Percentiles rank a stretch among this genome's conserved stretches.
Conservation (phyloP, 2,113 vertebrate species). For the Stomatorhinus ivindoensis region DNA sequence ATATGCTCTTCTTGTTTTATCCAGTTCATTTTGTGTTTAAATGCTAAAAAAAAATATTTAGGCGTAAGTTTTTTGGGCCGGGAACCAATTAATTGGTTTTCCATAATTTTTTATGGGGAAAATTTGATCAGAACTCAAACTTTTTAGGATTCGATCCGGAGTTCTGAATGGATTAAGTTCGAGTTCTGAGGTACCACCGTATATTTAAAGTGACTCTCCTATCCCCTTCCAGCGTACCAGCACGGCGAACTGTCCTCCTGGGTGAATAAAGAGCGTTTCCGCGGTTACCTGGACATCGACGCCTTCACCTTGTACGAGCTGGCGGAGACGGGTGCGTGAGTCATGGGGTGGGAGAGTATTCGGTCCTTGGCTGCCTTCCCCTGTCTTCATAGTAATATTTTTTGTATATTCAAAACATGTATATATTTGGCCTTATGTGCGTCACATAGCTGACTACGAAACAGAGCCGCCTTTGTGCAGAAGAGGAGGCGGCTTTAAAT, state of each 20-base stretch:
- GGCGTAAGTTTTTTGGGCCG: too few species aligned
- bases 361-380: background rate
- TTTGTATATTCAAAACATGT: slow-evolving; percentile 12
- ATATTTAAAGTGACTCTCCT: background rate
- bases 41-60: too few species aligned
- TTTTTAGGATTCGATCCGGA: too few species aligned
- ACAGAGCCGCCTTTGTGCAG: slow-evolving; percentile 1
- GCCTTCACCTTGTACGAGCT: slow-evolving; percentile 93
- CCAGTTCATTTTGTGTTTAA: too few species aligned
- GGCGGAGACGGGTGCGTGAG: slow-evolving; percentile 79
- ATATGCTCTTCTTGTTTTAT: too few species aligned
- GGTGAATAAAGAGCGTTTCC: slow-evolving; percentile 92
- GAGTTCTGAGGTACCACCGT: too few species aligned
- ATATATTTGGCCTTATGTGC: background rate
- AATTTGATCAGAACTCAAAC: too few species aligned
- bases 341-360: background rate
- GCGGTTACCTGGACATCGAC: slow-evolving; percentile 82
- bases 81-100: too few species aligned
- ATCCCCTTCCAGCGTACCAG: slow-evolving; percentile 74
- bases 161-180: too few species aligned
- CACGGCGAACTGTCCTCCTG: slow-evolving; percentile 85
- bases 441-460: background rate
- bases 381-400: background rate
- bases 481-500: background rate
- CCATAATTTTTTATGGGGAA: too few species aligned